Percentiles rank a stretch among this genome's conserved stretches.
Evolutionary conservation across 2,888 invertebrate genomes (phyloP).

Genomic region (Conistra vaccinii): DNA sequence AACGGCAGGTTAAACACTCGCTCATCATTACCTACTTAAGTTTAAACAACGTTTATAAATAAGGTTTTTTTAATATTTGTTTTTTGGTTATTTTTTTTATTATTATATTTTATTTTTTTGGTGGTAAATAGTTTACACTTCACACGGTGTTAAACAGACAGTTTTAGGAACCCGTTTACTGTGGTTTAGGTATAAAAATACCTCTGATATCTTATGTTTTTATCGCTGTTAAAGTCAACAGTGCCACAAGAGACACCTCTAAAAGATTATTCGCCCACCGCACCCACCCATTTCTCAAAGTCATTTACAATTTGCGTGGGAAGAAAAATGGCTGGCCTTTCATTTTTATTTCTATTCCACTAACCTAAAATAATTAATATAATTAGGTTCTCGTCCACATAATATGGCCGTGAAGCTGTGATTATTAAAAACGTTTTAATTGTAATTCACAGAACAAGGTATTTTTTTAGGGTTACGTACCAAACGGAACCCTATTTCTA

Average conservation of each 20-base stretch:
- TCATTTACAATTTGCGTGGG: conserved; percentile 44
- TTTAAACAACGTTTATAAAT: no score
- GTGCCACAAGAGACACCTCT: conserved; percentile 13
- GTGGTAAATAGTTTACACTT: neutral
- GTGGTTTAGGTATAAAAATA: neutral
- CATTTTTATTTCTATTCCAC: conserved; percentile 24
- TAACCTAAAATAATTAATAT: conserved; percentile 12
- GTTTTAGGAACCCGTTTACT: neutral
- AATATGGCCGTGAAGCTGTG: conserved; percentile 12
- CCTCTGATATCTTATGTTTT: conserved; percentile 3
- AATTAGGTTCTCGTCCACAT: conserved; percentile 3
- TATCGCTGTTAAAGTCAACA: conserved; percentile 31
- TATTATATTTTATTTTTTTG: no score
- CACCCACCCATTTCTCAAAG: conserved; percentile 51
- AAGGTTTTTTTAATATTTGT: no score
- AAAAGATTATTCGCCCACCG: conserved; percentile 44
- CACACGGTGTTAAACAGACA: neutral
- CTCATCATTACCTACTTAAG: no score
- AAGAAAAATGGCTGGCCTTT: conserved; percentile 38
- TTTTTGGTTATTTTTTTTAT: no score
- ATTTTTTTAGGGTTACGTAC: no score
- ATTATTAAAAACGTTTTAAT: conserved; percentile 11
- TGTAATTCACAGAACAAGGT: conserved; percentile 21
- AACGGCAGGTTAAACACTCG: no score
- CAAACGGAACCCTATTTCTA: no score